Evolutionary conservation across 2,113 vertebrate species (phyloP).

Genomic region (Silurus glanis): DNA sequence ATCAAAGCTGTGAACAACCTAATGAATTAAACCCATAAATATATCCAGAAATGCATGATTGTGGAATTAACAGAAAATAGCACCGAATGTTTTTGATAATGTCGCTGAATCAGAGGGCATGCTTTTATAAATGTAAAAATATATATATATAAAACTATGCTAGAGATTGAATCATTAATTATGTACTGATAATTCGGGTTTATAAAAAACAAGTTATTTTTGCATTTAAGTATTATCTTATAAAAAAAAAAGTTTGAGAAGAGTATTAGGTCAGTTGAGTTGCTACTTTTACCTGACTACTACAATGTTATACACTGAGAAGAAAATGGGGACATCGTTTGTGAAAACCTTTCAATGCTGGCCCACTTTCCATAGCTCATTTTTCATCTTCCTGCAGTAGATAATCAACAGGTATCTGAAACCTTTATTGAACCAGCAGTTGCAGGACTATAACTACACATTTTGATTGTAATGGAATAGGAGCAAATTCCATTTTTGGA

Average conservation of each 20-base stretch:
- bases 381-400: slow-evolving; percentile 42
- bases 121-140: neutral
- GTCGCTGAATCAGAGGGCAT: neutral
- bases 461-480: neutral
- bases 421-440: slow-evolving; percentile 10
- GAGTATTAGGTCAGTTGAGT: slow-evolving; percentile 1
- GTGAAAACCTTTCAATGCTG: slow-evolving; percentile 29
- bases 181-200: neutral
- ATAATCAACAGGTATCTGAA: slow-evolving; percentile 30
- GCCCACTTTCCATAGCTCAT: slow-evolving; percentile 36
- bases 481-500: slow-evolving; percentile 9
- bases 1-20: neutral
- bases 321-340: slow-evolving; percentile 40
- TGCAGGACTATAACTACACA: slow-evolving; percentile 7
- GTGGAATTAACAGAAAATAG: neutral
- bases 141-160: neutral
- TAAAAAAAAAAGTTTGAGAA: neutral
- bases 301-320: slow-evolving; percentile 27
- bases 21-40: slow-evolving; percentile 21
- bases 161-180: neutral
- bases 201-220: neutral
- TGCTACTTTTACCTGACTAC: slow-evolving; percentile 5
- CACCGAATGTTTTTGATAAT: neutral
- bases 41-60: slow-evolving; percentile 1
- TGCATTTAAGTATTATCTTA: neutral